Conservation (phyloP, 1,140 invertebrate genomes). For the Musca vetustissima region DNA sequence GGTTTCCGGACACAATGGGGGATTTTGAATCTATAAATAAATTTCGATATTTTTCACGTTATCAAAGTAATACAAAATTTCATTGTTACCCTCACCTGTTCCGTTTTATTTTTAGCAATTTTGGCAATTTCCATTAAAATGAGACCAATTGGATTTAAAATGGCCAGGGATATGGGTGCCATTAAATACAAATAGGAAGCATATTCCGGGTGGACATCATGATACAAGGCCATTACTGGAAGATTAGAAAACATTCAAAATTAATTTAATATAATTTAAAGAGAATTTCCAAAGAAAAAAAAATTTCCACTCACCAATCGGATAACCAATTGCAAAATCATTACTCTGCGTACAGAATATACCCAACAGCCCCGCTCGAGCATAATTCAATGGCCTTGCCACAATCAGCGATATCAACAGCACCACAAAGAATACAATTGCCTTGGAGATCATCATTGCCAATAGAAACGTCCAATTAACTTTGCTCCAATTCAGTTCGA, state of each 20-base stretch:
- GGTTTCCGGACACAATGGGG: constrained; percentile 44
- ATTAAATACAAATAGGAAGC: constrained; percentile 89
- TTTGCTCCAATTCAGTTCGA: constrained; percentile 77
- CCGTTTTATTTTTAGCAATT: constrained; percentile 55
- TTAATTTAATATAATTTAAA: neutral
- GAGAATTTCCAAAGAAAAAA: neutral
- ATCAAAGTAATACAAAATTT: neutral
- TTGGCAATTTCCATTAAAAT: constrained; percentile 85
- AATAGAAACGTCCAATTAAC: constrained; percentile 91
- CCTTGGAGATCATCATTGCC: constrained; percentile 83
- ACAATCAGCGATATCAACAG: constrained; percentile 77
- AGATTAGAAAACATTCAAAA: constrained; percentile 33
- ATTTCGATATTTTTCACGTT: neutral
- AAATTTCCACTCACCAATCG: constrained; percentile 87
- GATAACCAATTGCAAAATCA: constrained; percentile 96
- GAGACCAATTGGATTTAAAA: constrained; percentile 92
- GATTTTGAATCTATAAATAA: constrained; percentile 36
- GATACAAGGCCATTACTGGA: constrained; percentile 75
- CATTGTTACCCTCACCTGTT: constrained; percentile 31
- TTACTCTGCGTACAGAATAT: constrained; percentile 97
- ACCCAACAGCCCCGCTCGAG: constrained; percentile 85
- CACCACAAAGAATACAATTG: constrained; percentile 81
- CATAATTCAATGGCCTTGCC: constrained; percentile 76
- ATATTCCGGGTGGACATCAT: constrained; percentile 83
- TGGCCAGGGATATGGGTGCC: constrained; percentile 89